Evolutionary conservation across 2,888 invertebrate species (phyloP).

Genomic region (Diplolepis rosae): DNA sequence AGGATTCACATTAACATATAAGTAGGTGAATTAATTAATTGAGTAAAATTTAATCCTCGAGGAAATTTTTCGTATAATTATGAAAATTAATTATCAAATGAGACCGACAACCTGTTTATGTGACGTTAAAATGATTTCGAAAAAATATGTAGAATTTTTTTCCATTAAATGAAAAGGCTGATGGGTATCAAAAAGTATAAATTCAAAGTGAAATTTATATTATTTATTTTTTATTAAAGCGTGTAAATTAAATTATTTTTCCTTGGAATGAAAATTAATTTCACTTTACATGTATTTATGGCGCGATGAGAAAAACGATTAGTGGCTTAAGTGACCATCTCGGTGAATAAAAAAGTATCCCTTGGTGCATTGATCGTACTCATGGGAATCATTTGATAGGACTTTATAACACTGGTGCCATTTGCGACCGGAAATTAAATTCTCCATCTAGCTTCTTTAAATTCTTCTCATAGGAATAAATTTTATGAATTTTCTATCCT

Average conservation of each 20-base stretch:
- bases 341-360: not conserved
- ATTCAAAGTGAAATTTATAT: no score
- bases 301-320: not conserved
- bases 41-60: no score
- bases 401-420: conserved; percentile 35
- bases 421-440: conserved; percentile 58
- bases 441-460: conserved; percentile 48
- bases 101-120: no score
- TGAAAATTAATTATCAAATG: no score
- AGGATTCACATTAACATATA: no score
- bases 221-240: not conserved
- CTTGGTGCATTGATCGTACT: not conserved
- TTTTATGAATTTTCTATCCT: conserved; percentile 34
- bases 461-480: conserved; percentile 25
- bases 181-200: no score
- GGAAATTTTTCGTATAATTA: no score
- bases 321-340: not conserved
- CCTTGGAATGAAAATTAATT: not conserved
- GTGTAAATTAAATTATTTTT: not conserved
- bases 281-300: not conserved
- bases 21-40: no score
- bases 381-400: not conserved
- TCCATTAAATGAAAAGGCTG: no score
- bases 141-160: no score
- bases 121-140: no score